Evolutionary conservation across 2,888 invertebrate species (phyloP), one percentile per base, ranked within the genome.

Genomic region (Erebia ligea): DNA sequence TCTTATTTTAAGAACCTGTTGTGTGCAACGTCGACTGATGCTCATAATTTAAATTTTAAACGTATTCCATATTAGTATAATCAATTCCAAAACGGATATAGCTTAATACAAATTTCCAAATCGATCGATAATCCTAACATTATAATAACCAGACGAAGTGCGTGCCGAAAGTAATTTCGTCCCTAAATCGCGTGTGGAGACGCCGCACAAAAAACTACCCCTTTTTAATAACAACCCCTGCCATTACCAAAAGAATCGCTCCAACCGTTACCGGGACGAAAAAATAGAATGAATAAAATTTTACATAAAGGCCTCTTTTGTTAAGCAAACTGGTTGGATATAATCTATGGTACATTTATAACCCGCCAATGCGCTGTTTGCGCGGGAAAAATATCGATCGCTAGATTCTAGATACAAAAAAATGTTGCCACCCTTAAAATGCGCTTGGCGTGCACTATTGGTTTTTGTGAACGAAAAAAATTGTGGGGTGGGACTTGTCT

Each of bases 171-270:
- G 84, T 85, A 84, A 90, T 90, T 90, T 89, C 75, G 84, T 81
- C 80, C 77, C 76, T 84, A 81, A 89, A 85, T 92, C 86, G 91
- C 92, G 91, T 92, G 92, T 79, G 83, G 86, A 84, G 78, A 77
- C 75, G 80, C 73, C 80, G 77, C 78, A 84, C 86, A 91, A 91
- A 92, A 89, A 92, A 90, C 82, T 82, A 84, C 81, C 83, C 88
- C 88, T 84, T 84, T 84, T 82, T 84, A 83, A 84, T 83, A 82
- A 77, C 83, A 86, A 86, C 87, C 90, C 92, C 83, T 83, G 86
- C 86, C 83, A 90, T 90, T 89, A 88, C 87, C 89, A 89, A 91
- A 90, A 90, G 88, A 90, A 89, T 86, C 86, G 86, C 74, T 82
- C 78, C 84, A 83, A 89, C 92, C 91, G 92, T 93, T 92, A 89